Percentiles rank a stretch among this genome's conserved stretches.
phyloP scores from a whole-genome alignment of 2,888 invertebrate genomes.

The Pseudococcus viburni region DNA sequence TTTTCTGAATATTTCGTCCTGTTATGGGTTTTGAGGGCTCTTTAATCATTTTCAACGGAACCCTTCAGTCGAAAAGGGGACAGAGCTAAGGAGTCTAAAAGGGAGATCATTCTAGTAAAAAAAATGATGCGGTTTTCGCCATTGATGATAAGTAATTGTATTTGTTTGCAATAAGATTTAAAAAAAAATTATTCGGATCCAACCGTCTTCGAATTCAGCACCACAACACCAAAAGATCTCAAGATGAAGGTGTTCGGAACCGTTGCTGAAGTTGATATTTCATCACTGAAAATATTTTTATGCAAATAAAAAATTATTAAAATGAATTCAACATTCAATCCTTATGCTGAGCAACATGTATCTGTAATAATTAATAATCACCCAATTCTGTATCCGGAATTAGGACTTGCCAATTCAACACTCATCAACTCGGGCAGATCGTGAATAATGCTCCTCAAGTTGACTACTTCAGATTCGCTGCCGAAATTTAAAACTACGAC shows the following conservation, averaged over 20 bases:
- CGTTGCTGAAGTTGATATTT: not conserved
- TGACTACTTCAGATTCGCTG: conserved; percentile 70
- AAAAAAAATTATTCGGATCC: not conserved
- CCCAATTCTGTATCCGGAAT: conserved; percentile 71
- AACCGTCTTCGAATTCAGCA: not conserved
- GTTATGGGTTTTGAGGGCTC: no score
- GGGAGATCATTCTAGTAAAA: no score
- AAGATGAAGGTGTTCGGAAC: not conserved
- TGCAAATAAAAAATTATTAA: not conserved
- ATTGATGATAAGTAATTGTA: no score
- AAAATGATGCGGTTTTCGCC: no score
- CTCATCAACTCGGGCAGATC: conserved; percentile 70
- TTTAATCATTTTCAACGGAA: no score
- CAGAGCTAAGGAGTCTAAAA: no score
- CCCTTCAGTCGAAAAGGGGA: no score
- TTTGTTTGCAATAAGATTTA: no score
- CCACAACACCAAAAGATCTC: not conserved
- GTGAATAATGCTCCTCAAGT: conserved; percentile 70
- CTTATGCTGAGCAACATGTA: no score
- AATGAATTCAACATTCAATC: no score
- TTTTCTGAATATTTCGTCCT: no score
- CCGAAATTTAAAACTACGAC: conserved; percentile 67
- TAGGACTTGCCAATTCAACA: conserved; percentile 71
- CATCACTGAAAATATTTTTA: not conserved
- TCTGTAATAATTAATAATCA: conserved; percentile 69